phyloP scores from a whole-genome alignment of 2,797 vertebrate species.

The Selene dorsalis region DNA sequence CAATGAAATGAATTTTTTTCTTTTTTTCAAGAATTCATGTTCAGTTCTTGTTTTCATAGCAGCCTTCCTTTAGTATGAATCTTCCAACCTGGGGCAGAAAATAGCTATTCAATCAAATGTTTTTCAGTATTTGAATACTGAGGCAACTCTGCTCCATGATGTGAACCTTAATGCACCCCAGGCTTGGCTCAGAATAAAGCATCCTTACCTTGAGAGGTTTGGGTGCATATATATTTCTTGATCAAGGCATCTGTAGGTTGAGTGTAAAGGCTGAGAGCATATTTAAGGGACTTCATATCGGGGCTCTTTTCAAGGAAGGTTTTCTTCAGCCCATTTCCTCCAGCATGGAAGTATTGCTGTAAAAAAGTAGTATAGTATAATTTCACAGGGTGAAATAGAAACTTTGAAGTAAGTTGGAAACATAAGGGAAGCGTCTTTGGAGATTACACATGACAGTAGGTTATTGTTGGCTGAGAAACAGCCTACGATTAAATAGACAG shows the following conservation, averaged over 20 bases:
- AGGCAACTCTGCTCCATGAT: conserved; percentile 7
- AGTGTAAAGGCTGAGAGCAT: conserved; percentile 98
- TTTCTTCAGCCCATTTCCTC: conserved; percentile 98
- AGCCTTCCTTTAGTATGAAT: background rate
- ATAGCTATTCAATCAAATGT: background rate
- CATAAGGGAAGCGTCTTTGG: background rate
- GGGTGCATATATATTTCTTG: conserved; percentile 98
- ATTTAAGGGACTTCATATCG: conserved; percentile 95
- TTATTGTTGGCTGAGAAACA: conserved; percentile 21
- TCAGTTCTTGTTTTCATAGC: conserved; percentile 2
- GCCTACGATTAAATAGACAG: conserved; percentile 41
- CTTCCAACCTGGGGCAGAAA: background rate
- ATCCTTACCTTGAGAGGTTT: conserved; percentile 93
- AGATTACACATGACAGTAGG: background rate
- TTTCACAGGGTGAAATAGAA: background rate
- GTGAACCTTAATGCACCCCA: conserved; percentile 1
- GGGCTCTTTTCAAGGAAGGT: conserved; percentile 97
- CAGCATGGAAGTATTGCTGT: conserved; percentile 99
- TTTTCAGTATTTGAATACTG: conserved; percentile 5
- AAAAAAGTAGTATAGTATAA: conserved; percentile 17
- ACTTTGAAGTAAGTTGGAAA: conserved; percentile 13
- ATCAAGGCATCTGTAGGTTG: conserved; percentile 97
- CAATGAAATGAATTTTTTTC: too few species aligned
- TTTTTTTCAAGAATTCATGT: background rate
- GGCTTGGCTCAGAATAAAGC: background rate